Conservation (phyloP, 2,113 vertebrate genomes). For the Apteryx mantelli region DNA sequence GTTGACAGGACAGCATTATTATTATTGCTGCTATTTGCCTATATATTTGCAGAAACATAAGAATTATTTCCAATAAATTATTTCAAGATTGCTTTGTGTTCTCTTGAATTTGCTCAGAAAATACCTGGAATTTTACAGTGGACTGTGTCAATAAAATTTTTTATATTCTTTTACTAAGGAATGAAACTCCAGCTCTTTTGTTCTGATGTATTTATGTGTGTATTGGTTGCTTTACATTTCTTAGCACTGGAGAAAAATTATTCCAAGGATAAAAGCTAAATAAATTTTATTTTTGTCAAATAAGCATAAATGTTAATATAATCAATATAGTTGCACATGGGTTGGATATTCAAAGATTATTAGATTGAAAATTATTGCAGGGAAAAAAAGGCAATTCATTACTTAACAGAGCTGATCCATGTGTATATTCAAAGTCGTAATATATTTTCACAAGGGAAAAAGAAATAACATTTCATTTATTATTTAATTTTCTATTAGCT, state of each 20-base stretch:
- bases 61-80: not conserved
- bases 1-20: not conserved
- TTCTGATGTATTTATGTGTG: not conserved
- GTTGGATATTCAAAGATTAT: not conserved
- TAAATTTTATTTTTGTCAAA: not conserved
- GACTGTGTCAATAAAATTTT: not conserved
- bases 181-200: not conserved
- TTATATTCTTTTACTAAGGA: not conserved
- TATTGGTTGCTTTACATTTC: not conserved
- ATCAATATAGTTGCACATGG: not conserved
- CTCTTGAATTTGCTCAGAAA: not conserved
- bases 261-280: not conserved
- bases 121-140: not conserved
- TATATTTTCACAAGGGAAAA: not conserved
- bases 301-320: not conserved
- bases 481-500: conserved; percentile 50
- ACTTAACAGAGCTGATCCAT: not conserved
- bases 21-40: not conserved
- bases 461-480: conserved; percentile 38
- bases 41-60: not conserved
- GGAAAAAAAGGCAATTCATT: not conserved
- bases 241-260: not conserved
- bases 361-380: conserved; percentile 8
- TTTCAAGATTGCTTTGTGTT: not conserved
- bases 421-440: not conserved